These are phyloP conservation scores for Huso huso DNA, from an alignment of 2,797 vertebrate species.

Conservation along the genomic window DNA sequence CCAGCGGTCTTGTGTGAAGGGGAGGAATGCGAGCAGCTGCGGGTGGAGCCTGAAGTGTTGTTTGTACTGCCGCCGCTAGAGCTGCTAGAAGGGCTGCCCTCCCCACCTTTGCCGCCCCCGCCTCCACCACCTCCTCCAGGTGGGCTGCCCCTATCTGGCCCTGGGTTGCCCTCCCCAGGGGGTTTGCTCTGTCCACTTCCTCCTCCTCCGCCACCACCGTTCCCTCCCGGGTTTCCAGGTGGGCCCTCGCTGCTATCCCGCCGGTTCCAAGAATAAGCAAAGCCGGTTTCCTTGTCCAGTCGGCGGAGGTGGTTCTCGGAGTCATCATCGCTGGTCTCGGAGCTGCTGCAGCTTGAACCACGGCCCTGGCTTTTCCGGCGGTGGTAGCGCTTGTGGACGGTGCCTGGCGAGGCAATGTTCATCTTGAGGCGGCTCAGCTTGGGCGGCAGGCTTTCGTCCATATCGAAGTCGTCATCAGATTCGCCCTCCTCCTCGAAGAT, in stretches of 20 bases:
- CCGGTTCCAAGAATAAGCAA: constrained; percentile 80
- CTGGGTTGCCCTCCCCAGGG: constrained; percentile 66
- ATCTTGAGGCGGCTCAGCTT: constrained; percentile 92
- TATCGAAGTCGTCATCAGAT: constrained; percentile 90
- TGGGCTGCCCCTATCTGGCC: constrained; percentile 73
- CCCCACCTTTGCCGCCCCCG: constrained; percentile 31
- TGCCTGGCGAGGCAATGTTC: constrained; percentile 83
- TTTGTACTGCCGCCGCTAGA: constrained; percentile 59
- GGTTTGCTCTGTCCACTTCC: constrained; percentile 75
- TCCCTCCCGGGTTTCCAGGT: constrained; percentile 79
- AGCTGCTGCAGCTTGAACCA: constrained; percentile 93
- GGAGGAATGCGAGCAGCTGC: constrained; percentile 40
- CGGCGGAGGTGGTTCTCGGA: constrained; percentile 85
- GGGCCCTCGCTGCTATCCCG: constrained; percentile 92
- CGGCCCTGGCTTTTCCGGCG: constrained; percentile 89
- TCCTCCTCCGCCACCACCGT: constrained; percentile 48
- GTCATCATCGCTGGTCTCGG: constrained; percentile 93
- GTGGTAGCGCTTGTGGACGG: constrained; percentile 85
- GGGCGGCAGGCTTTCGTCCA: constrained; percentile 87
- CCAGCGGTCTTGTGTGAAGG: constrained; percentile 56
- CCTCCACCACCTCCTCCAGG: constrained; percentile 45
- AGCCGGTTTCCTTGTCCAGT: constrained; percentile 82
- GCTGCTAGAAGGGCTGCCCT: constrained; percentile 66
- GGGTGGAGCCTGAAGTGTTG: constrained; percentile 54
- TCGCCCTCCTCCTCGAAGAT: constrained; percentile 97